These are phyloP conservation scores for Andrena bicolor DNA, from an alignment of 2,888 invertebrate species.

Conservation along the genomic window DNA sequence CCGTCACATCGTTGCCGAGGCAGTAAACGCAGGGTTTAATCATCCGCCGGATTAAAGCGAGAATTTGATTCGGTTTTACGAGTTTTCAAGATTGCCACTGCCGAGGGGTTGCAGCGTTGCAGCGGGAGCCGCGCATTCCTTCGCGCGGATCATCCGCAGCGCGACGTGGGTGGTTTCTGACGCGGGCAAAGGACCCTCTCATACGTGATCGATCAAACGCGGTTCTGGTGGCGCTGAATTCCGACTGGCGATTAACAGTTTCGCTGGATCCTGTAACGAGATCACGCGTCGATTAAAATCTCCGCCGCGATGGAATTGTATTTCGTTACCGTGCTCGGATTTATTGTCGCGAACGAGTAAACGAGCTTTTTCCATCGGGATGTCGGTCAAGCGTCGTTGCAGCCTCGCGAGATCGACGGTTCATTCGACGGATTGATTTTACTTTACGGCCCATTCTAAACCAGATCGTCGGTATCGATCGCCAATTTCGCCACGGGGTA, in stretches of 20 bases:
- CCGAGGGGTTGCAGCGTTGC: conserved; percentile 40
- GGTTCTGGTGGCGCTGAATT: conserved; percentile 35
- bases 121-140: conserved; percentile 51
- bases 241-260: conserved; percentile 20
- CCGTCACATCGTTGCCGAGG: conserved; percentile 69
- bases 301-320: conserved; percentile 12
- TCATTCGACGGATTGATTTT: conserved; percentile 4
- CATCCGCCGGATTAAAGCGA: conserved; percentile 80
- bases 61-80: conserved; percentile 84
- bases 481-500: not conserved
- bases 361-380: conserved; percentile 15
- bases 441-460: conserved; percentile 31
- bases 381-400: conserved; percentile 18
- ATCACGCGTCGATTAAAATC: conserved; percentile 38
- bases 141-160: conserved; percentile 11
- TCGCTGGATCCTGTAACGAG: conserved; percentile 31
- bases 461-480: conserved; percentile 40
- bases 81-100: conserved; percentile 80
- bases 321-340: conserved; percentile 4
- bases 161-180: conserved; percentile 4
- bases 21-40: conserved; percentile 80
- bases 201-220: conserved; percentile 58
- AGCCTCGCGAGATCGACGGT: conserved; percentile 16
- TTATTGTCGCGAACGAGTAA: conserved; percentile 25
- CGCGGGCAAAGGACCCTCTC: conserved; percentile 27